These are phyloP conservation scores for Andrena dorsata DNA, from an alignment of 2,888 invertebrate genomes.

Conservation along the genomic window DNA sequence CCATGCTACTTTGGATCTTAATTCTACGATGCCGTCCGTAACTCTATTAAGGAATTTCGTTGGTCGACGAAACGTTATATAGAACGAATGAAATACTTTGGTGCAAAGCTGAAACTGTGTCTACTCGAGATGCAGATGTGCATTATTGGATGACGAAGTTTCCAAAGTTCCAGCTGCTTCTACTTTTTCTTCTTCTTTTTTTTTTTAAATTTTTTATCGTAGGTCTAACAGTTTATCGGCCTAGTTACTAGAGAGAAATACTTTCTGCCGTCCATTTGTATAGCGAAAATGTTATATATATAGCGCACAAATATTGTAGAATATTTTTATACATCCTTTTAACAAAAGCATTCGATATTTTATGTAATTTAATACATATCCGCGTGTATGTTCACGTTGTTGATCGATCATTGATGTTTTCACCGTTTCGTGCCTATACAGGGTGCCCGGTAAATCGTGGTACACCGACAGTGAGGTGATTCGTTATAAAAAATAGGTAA, in stretches of 20 bases:
- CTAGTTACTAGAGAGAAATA: not conserved
- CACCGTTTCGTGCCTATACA: conserved; percentile 25
- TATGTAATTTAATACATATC: conserved; percentile 32
- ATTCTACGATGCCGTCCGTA: conserved; percentile 18
- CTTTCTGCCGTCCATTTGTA: conserved; percentile 32
- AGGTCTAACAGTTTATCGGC: conserved; percentile 4
- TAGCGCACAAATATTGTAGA: conserved; percentile 29
- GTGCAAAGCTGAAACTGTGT: conserved; percentile 36
- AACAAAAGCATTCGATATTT: conserved; percentile 26
- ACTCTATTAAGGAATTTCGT: conserved; percentile 11
- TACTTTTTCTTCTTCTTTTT: not conserved
- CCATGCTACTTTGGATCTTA: conserved; percentile 18
- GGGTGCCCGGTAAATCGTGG: not conserved
- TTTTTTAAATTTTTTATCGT: not conserved
- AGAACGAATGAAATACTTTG: conserved; percentile 23
- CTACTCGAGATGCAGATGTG: conserved; percentile 4
- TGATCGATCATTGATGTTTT: conserved; percentile 31
- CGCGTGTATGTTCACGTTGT: conserved; percentile 31
- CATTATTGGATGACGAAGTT: not conserved
- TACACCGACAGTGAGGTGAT: no score
- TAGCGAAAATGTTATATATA: conserved; percentile 23
- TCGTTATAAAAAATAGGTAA: no score
- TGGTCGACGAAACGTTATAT: not conserved
- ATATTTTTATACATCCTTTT: conserved; percentile 42
- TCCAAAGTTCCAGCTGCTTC: conserved; percentile 1